phyloP scores from a whole-genome alignment of 2,113 vertebrate genomes.

The Leptocoma aspasia region DNA sequence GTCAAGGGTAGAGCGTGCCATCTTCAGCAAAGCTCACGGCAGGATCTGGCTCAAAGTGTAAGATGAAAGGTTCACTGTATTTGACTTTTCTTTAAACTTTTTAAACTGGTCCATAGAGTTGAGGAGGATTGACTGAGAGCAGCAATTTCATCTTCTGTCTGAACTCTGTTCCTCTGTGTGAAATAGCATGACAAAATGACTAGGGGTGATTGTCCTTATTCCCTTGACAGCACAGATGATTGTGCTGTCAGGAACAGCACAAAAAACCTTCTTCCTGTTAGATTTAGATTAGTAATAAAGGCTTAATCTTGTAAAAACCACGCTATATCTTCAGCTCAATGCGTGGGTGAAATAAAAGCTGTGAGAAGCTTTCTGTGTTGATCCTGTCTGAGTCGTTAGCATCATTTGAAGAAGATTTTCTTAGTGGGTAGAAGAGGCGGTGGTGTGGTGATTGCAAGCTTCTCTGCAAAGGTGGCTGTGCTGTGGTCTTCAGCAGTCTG shows the following conservation, averaged over 20 bases:
- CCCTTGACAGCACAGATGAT: not conserved
- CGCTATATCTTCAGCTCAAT: not conserved
- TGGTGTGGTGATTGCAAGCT: not conserved
- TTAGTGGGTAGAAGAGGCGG: not conserved
- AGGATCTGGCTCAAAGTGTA: not conserved
- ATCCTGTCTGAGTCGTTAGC: not conserved
- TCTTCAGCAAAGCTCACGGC: not conserved
- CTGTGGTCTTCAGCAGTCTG: not conserved
- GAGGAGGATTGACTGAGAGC: not conserved
- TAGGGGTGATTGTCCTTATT: not conserved
- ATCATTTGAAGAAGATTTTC: not conserved
- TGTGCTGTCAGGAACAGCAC: not conserved
- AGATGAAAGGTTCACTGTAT: not conserved
- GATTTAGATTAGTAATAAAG: not conserved
- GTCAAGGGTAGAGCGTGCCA: not conserved
- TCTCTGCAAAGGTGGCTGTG: not conserved
- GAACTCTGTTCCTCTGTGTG: not conserved
- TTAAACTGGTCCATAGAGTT: not conserved
- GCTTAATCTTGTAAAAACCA: not conserved
- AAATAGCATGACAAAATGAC: not conserved
- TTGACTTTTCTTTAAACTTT: not conserved
- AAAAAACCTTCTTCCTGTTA: not conserved
- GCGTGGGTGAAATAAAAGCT: not conserved
- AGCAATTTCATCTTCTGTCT: not conserved
- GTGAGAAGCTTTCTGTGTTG: not conserved